Percentiles rank a stretch among this genome's conserved stretches.
These are phyloP conservation scores for Athetis lepigone DNA, from an alignment of 2,888 invertebrate genomes.

Conservation along the genomic window DNA sequence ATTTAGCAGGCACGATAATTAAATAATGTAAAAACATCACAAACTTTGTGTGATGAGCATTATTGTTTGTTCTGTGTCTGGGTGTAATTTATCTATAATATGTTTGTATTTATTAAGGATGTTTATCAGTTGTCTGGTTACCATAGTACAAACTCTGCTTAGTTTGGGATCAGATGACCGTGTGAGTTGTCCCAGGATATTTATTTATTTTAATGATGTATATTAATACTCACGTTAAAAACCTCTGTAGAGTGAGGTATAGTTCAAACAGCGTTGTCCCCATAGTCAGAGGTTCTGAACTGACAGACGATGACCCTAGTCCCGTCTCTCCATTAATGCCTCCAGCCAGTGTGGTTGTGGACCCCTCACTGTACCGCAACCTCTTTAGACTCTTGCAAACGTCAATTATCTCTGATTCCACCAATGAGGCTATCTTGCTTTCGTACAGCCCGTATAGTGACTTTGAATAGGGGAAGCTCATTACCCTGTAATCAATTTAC, in stretches of 20 bases:
- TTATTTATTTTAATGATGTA: too few relatives aligned
- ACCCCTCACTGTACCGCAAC: conserved; percentile 88
- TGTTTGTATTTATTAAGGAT: too few relatives aligned
- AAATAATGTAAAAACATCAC: too few relatives aligned
- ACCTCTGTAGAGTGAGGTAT: conserved; percentile 97
- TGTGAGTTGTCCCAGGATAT: too few relatives aligned
- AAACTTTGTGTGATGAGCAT: too few relatives aligned
- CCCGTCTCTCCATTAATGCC: conserved; percentile 89
- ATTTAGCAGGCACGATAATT: too few relatives aligned
- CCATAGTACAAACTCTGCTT: too few relatives aligned
- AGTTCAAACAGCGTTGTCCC: conserved; percentile 98
- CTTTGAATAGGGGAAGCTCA: conserved; percentile 94
- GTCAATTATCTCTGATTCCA: conserved; percentile 93
- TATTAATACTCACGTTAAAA: conserved; percentile 91
- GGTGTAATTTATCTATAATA: too few relatives aligned
- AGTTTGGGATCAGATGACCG: too few relatives aligned
- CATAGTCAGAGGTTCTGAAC: conserved; percentile 93
- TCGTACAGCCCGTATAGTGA: conserved; percentile 94
- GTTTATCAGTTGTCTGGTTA: too few relatives aligned
- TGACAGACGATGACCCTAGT: conserved; percentile 83
- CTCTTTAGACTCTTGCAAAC: conserved; percentile 94
- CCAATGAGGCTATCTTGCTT: conserved; percentile 92
- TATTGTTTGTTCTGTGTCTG: too few relatives aligned
- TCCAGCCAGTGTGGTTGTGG: conserved; percentile 85
- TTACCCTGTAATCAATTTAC: conserved; percentile 85